Evolutionary conservation across 2,113 vertebrate species (phyloP).

Genomic region (Coreoperca whiteheadi): DNA sequence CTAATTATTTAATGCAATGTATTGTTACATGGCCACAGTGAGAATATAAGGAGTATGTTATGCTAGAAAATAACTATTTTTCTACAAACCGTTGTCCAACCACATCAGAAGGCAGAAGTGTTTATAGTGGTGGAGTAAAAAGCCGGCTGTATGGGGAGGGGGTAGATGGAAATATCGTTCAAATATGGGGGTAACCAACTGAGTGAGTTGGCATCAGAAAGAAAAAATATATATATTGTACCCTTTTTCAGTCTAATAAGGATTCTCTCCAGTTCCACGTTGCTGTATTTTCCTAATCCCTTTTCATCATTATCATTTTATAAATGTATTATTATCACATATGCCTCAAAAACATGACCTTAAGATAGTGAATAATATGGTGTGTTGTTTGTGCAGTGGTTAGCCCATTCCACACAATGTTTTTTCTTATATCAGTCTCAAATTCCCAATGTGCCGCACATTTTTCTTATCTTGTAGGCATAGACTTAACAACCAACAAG

Average conservation of each 20-base stretch:
- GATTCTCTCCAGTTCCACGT: neutral
- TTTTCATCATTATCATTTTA: neutral
- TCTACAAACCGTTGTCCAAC: neutral
- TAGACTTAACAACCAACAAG: neutral
- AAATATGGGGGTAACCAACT: neutral
- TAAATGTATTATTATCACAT: neutral
- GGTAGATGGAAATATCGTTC: neutral
- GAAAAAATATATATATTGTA: too few relatives aligned
- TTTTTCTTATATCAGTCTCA: neutral
- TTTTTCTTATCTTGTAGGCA: neutral
- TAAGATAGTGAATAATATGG: neutral
- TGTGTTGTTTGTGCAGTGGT: neutral
- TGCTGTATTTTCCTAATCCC: neutral
- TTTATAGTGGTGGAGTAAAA: neutral
- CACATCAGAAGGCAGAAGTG: too few relatives aligned
- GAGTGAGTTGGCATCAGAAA: neutral
- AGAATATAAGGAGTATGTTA: neutral
- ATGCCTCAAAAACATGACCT: neutral
- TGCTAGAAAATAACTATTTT: neutral
- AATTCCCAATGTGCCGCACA: neutral
- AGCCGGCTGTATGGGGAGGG: too few relatives aligned
- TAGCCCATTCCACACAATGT: neutral
- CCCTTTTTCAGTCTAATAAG: neutral
- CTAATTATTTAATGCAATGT: neutral
- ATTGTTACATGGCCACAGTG: neutral